Evolutionary conservation across 2,797 vertebrate species (phyloP), one percentile per base, ranked within the genome.

Genomic region (Darevskia mixta): DNA sequence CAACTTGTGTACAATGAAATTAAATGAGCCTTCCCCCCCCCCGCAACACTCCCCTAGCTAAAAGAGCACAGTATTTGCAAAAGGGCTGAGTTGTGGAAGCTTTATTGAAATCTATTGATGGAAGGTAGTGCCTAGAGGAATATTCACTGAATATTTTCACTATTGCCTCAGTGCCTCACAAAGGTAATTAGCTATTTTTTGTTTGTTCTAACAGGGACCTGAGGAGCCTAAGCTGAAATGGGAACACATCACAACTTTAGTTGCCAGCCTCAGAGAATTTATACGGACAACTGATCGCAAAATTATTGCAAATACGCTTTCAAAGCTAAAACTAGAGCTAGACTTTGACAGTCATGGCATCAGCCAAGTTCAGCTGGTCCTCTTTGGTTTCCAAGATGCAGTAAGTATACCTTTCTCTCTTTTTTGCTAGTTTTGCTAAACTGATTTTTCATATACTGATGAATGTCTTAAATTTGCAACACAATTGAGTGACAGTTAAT

Each of bases 301-400:
- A 91, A 98, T 99, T 93, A 98, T 99, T 2, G 98, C 98, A 89
- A 97, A 91, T 92, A 99, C 98, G 0, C 97, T 99, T 90, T 99
- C 98, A 0, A 98, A 98, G 88, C 97, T 99, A 91, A 99, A 99
- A 91, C 95, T 99, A 93, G 99, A 99, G 96, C 96, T 99, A 67
- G 99, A 99, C 95, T 99, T 99, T 0, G 99, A 99, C 96, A 99
- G 98, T 96, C 97, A 98, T 0, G 98, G 99, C 41, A 99, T 99
- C 93, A 99, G 98, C 91, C 99, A 99, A 93, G 98, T 99, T 90
- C 99, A 99, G 94, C 97, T 99, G 7, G 98, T 98, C 82, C 98
- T 99, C 80, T 99, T 99, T n/a, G 96, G 98, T 91, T 99, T 99
- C 94, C 99, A 99, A 94, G 99, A 99, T 72, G 99, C 99, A 78